Base-by-base conservation (phyloP, 2,888 invertebrate genomes). In the Stenichneumon culpator region DNA sequence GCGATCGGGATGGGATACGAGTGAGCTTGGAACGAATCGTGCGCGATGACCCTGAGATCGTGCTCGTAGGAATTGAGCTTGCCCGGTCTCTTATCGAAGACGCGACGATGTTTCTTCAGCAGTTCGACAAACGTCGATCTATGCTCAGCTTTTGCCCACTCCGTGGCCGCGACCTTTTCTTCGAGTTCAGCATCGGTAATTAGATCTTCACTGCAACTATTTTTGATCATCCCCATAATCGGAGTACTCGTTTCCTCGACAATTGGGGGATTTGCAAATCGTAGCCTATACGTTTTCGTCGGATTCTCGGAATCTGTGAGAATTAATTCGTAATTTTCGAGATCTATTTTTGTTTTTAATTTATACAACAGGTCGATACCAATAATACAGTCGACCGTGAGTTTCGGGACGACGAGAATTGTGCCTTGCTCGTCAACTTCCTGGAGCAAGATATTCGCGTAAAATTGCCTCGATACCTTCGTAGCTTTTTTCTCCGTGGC, bases 401-500 rank as follows among this genome's bases (percentile, higher is more conserved):
- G n/a, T 1, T 32, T 52, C 0, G 67, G 75, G 0, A 75, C 36
- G 0, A 77, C 11, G 3, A 68, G 16, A 0, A 77, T 14, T 1
- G 67, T 77, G 0, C 52, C 28, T 3, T 25, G 0, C 5, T 57
- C 67, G 2, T 7, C 16, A 1, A 1, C 14, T 5, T 28, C 6
- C 4, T 39, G 36, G 0, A 77, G 7, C 7, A 22, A 16, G 14
- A 60, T 25, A 14, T 3, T 60, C 0, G 73, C 73, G 3, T 16
- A 73, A n/a, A 73, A 2, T 60, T 74, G 74, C 7, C n/a, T 19
- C 0, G 44, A 5, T 0, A 74, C 63, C 9, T 47, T 44, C 2
- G 19, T 36, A 4, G 74, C 28, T 57, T 28, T 74, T n/a, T 60
- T 60, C n/a, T 32, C 25, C 0, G 74, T 74, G n/a, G 74, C 74